Percentiles rank a stretch among this genome's conserved stretches.
Evolutionary conservation across 1,140 invertebrate genomes (phyloP).

Genomic region (Drosophila ficusphila): DNA sequence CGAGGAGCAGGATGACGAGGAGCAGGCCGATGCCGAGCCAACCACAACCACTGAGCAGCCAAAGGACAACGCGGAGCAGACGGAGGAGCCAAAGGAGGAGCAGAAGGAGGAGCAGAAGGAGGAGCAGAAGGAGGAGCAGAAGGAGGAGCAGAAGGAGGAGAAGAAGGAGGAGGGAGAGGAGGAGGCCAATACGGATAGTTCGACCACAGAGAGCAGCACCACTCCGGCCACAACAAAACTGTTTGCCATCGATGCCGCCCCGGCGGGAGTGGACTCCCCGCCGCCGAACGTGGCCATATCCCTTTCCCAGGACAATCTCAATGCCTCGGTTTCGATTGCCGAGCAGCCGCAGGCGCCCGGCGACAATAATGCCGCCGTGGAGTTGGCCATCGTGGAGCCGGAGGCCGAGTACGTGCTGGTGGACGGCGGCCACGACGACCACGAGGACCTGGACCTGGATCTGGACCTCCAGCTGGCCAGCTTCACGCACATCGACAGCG

Average conservation of each 20-base stretch:
- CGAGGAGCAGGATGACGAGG: constrained; percentile 64
- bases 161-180: not conserved
- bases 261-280: constrained; percentile 30
- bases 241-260: constrained; percentile 71
- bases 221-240: constrained; percentile 58
- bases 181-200: constrained; percentile 2
- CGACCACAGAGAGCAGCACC: constrained; percentile 38
- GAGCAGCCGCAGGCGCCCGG: constrained; percentile 59
- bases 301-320: constrained; percentile 57
- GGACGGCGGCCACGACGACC: constrained; percentile 55
- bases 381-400: constrained; percentile 65
- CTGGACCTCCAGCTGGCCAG: constrained; percentile 64
- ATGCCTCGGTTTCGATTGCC: constrained; percentile 55
- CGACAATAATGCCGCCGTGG: constrained; percentile 67
- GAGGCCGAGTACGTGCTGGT: constrained; percentile 77
- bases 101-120: constrained; percentile 3
- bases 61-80: not conserved
- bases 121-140: constrained; percentile 4
- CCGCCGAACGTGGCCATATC: constrained; percentile 58
- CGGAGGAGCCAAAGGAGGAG: constrained; percentile 8
- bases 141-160: constrained; percentile 16
- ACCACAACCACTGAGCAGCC: constrained; percentile 40
- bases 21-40: constrained; percentile 23
- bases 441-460: too few species aligned
- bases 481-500: constrained; percentile 77